phyloP scores from a whole-genome alignment of 2,888 invertebrate genomes.

The Pheosia gnoma region DNA sequence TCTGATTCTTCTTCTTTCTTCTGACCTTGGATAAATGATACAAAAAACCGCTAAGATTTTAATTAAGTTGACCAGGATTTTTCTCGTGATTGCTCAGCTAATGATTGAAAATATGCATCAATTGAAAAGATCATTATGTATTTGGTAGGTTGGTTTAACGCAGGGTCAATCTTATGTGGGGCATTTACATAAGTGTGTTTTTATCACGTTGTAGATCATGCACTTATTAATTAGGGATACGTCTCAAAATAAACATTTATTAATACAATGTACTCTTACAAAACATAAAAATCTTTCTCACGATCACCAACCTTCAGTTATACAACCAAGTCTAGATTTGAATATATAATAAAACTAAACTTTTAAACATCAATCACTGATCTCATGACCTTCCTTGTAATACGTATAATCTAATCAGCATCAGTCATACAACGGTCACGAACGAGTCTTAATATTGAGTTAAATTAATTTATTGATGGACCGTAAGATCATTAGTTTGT shows the following conservation, averaged over 20 bases:
- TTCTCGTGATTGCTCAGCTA: no score
- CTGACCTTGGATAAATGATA: no score
- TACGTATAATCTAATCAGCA: background rate
- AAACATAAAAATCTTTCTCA: background rate
- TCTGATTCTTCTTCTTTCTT: no score
- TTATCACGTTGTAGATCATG: no score
- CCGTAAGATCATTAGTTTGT: background rate
- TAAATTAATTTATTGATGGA: background rate
- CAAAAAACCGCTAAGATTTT: no score
- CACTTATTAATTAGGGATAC: no score
- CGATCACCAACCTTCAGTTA: background rate
- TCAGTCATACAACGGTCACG: background rate
- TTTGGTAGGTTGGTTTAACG: no score
- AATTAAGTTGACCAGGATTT: no score
- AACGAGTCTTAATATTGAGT: background rate
- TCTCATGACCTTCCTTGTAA: background rate
- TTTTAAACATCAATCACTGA: conserved; percentile 1
- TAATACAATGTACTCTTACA: background rate
- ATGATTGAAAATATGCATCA: no score
- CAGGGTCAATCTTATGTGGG: no score
- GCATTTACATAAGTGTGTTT: no score
- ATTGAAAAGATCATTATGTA: no score
- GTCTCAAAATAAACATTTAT: background rate
- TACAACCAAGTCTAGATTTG: background rate
- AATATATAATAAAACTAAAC: background rate